Evolutionary conservation across 2,113 vertebrate species (phyloP).

Genomic region (Dasyornis broadbenti): DNA sequence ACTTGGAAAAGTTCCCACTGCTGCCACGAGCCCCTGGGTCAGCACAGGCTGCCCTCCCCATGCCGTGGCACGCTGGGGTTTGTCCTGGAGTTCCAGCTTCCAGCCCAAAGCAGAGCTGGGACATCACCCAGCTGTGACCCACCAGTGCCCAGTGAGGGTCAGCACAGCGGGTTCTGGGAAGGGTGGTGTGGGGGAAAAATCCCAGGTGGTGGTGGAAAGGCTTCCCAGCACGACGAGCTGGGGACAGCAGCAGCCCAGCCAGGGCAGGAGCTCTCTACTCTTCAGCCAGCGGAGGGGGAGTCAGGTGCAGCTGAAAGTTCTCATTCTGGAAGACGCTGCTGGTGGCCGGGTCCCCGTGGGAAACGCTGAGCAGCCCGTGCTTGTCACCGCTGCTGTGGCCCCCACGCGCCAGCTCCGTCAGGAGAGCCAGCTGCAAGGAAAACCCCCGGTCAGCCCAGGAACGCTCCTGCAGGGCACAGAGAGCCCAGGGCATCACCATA

Average conservation of each 20-base stretch:
- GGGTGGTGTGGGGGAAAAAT: rapidly evolving
- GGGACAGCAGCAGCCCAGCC: neutral
- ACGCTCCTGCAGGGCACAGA: neutral
- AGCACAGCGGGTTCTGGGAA: neutral
- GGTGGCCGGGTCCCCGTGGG: conserved; percentile 68
- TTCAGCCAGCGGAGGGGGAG: conserved; percentile 83
- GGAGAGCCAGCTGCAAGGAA: conserved; percentile 83
- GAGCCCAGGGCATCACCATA: neutral
- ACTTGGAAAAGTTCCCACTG: neutral
- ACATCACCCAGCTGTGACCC: neutral
- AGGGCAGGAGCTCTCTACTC: conserved; percentile 57
- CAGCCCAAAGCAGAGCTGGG: neutral
- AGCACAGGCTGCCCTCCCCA: neutral
- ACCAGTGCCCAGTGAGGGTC: neutral
- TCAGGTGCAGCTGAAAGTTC: conserved; percentile 87
- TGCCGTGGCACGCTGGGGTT: neutral
- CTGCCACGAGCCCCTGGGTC: rapidly evolving
- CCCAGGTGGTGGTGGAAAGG: rapidly evolving
- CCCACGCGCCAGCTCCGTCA: conserved; percentile 81
- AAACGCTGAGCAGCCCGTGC: conserved; percentile 65
- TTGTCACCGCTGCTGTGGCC: conserved; percentile 71
- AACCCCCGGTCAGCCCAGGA: neutral
- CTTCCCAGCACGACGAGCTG: neutral
- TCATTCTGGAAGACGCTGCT: conserved; percentile 84
- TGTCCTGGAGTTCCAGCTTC: neutral